Percentiles rank a stretch among this genome's conserved stretches.
Evolutionary conservation across 2,888 invertebrate species (phyloP).

Genomic region (Synergus japonicus): DNA sequence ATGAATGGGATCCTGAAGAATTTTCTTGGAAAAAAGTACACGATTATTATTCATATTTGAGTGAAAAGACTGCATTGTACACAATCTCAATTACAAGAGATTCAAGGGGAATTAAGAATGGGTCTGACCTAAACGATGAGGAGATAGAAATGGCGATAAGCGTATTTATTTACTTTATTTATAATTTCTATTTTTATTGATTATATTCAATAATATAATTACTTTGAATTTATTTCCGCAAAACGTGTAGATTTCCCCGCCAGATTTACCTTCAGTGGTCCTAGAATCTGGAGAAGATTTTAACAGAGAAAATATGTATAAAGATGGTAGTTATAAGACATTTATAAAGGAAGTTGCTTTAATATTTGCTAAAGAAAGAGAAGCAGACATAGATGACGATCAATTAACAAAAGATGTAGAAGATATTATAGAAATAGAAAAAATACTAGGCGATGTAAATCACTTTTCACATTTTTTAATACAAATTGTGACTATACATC

Average conservation of each 20-base stretch:
- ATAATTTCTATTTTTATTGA: no score
- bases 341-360: slow-evolving; percentile 52
- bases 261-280: not conserved
- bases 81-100: not conserved
- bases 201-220: no score
- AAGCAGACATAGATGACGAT: slow-evolving; percentile 50
- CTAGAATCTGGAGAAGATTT: not conserved
- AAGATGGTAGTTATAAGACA: slow-evolving; percentile 46
- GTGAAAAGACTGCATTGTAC: slow-evolving; percentile 19
- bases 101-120: no score
- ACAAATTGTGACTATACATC: no score
- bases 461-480: no score
- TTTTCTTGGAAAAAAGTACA: slow-evolving; percentile 63
- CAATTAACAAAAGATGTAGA: slow-evolving; percentile 53
- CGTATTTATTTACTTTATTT: no score
- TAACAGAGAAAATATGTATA: slow-evolving; percentile 28
- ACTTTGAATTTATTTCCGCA: not conserved
- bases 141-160: no score
- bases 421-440: slow-evolving; percentile 59
- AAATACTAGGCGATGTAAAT: not conserved
- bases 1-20: slow-evolving; percentile 60
- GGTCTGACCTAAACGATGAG: no score
- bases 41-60: slow-evolving; percentile 54
- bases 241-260: not conserved
- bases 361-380: slow-evolving; percentile 53